Conservation (phyloP, 2,888 invertebrate genomes). For the Orchesellides sinensis region DNA sequence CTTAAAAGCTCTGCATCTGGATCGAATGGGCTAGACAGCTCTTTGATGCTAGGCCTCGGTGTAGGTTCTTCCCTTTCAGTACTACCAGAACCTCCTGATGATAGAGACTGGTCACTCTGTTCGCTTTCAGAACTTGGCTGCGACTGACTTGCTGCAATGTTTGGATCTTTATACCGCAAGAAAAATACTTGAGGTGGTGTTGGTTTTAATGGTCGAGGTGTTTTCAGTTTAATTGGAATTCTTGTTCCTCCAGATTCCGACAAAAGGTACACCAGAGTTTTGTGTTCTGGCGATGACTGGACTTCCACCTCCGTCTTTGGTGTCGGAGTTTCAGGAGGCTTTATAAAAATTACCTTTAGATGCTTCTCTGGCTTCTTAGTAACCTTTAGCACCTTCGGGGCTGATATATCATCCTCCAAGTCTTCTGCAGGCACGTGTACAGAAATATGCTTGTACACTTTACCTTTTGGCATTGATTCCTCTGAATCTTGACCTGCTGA, state of each 20-base stretch:
- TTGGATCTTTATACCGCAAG: slow-evolving; percentile 49
- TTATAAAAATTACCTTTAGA: slow-evolving; percentile 59
- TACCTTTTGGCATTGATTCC: slow-evolving; percentile 19
- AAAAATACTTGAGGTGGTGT: slow-evolving; percentile 63
- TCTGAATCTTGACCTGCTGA: neutral
- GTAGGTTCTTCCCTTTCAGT: slow-evolving; percentile 1
- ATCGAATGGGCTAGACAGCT: slow-evolving; percentile 23
- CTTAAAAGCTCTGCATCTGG: slow-evolving; percentile 34
- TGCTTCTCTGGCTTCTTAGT: slow-evolving; percentile 61
- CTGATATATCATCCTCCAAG: slow-evolving; percentile 41
- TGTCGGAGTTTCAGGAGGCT: slow-evolving; percentile 19
- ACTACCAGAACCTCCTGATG: neutral
- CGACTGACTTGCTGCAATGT: slow-evolving; percentile 21
- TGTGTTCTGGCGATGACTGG: slow-evolving; percentile 24
- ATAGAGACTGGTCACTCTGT: neutral
- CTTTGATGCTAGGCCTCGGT: slow-evolving; percentile 3
- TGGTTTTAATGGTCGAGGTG: slow-evolving; percentile 35
- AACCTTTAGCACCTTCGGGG: slow-evolving; percentile 37
- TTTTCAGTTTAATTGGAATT: slow-evolving; percentile 40
- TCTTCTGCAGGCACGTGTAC: slow-evolving; percentile 55
- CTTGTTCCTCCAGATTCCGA: slow-evolving; percentile 32
- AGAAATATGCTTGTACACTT: slow-evolving; percentile 88
- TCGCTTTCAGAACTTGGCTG: neutral
- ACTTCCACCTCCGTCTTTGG: slow-evolving; percentile 58
- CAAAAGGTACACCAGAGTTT: slow-evolving; percentile 58